A percentile compares a stretch with the other conserved stretches of the same genome.
These are phyloP conservation scores for Avahi laniger DNA, from an alignment of 2,797 vertebrate genomes.

Conservation along the genomic window DNA sequence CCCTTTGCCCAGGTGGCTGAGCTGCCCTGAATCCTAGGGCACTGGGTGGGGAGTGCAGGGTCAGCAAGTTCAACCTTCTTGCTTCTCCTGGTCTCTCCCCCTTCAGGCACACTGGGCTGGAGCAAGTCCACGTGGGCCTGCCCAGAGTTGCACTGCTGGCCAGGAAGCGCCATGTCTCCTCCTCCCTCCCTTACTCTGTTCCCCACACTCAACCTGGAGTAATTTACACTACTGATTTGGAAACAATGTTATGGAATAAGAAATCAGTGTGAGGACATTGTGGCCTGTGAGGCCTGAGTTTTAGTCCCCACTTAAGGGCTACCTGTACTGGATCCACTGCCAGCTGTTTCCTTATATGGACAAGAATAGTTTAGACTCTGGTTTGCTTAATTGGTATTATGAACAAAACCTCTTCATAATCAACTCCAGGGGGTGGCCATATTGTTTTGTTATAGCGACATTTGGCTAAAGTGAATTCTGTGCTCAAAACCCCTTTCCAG, in stretches of 20 bases:
- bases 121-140: background rate
- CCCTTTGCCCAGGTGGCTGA: background rate
- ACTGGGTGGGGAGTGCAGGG: background rate
- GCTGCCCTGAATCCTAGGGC: background rate
- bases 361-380: background rate
- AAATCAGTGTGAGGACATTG: accelerated
- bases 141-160: background rate
- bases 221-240: background rate
- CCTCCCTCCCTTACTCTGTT: too few relatives aligned
- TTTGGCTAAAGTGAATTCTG: background rate
- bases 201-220: too few relatives aligned
- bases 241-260: accelerated
- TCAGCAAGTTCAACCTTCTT: accelerated
- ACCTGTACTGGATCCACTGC: background rate
- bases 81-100: too few relatives aligned
- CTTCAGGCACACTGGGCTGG: too few relatives aligned
- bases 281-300: background rate
- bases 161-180: accelerated
- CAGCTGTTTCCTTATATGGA: accelerated
- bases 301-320: background rate
- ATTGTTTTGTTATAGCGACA: background rate
- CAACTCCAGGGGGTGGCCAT: too few relatives aligned
- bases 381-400: background rate
- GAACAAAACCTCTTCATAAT: background rate
- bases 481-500: background rate